These are phyloP conservation scores for Tetramorium alpestre DNA, from an alignment of 1,140 invertebrate genomes.

Conservation along the genomic window DNA sequence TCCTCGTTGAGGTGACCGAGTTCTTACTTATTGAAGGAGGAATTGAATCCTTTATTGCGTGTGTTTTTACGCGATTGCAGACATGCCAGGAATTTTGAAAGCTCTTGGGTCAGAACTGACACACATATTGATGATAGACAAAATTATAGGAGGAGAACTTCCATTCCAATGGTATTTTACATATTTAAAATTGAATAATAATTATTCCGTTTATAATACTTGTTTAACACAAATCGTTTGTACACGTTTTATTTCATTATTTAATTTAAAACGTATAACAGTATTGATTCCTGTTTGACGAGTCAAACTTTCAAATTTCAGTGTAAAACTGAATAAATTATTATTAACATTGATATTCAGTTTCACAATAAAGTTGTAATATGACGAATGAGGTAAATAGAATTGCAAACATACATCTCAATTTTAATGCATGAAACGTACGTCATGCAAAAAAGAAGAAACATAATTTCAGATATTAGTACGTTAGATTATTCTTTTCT, in stretches of 20 bases:
- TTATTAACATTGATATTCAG: background rate
- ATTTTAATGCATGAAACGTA: background rate
- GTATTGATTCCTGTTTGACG: background rate
- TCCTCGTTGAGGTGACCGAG: background rate
- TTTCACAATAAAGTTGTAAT: background rate
- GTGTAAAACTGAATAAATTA: background rate
- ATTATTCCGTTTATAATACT: background rate
- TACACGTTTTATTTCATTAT: background rate
- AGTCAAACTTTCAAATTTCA: background rate
- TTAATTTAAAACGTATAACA: background rate
- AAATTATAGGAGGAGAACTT: background rate
- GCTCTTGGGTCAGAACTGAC: background rate
- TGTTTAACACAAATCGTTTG: background rate
- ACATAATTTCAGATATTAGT: background rate
- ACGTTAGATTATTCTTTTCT: background rate
- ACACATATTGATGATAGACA: background rate
- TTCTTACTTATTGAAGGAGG: slow-evolving; percentile 10
- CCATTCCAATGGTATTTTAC: background rate
- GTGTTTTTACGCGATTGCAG: background rate
- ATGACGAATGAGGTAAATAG: background rate
- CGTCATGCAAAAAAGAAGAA: background rate
- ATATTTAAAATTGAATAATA: background rate
- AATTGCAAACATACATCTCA: background rate
- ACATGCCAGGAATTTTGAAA: background rate
- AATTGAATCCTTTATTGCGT: background rate